phyloP scores from a whole-genome alignment of 2,888 invertebrate species.

The Polydesmus complanatus region DNA sequence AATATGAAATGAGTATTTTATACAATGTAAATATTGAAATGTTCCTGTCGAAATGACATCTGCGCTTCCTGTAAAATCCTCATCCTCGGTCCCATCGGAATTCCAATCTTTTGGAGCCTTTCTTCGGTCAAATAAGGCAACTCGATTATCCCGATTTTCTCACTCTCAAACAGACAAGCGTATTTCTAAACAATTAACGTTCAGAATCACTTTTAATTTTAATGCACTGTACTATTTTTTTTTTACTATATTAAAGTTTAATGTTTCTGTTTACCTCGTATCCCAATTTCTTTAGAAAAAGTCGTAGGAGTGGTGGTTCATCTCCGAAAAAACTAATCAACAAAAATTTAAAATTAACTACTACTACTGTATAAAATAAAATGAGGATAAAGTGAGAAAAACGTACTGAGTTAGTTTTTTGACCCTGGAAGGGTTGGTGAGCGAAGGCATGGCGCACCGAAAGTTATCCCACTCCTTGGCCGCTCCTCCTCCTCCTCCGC shows the following conservation, averaged over 20 bases:
- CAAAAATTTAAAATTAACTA: no score
- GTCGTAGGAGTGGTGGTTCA: slow-evolving; percentile 74
- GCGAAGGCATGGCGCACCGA: slow-evolving; percentile 30
- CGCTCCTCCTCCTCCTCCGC: slow-evolving; percentile 17
- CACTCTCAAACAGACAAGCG: slow-evolving; percentile 63
- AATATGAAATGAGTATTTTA: no score
- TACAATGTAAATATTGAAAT: slow-evolving; percentile 21
- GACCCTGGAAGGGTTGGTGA: slow-evolving; percentile 73
- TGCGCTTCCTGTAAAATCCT: slow-evolving; percentile 76
- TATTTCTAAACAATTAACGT: slow-evolving; percentile 55
- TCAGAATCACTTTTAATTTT: no score
- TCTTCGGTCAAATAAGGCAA: slow-evolving; percentile 81
- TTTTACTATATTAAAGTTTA: not conserved
- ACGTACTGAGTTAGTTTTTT: slow-evolving; percentile 64
- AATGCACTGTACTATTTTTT: no score
- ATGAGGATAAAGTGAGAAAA: no score
- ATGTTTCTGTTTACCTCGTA: slow-evolving; percentile 50
- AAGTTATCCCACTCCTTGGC: slow-evolving; percentile 21
- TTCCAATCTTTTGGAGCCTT: slow-evolving; percentile 67
- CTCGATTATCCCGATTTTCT: slow-evolving; percentile 78
- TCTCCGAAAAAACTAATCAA: slow-evolving; percentile 61
- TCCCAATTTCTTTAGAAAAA: slow-evolving; percentile 78
- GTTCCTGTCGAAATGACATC: slow-evolving; percentile 21
- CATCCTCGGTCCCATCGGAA: slow-evolving; percentile 77
- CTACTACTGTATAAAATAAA: no score